Conservation (phyloP, 2,888 invertebrate species). For the Osedax fenrisi region DNA sequence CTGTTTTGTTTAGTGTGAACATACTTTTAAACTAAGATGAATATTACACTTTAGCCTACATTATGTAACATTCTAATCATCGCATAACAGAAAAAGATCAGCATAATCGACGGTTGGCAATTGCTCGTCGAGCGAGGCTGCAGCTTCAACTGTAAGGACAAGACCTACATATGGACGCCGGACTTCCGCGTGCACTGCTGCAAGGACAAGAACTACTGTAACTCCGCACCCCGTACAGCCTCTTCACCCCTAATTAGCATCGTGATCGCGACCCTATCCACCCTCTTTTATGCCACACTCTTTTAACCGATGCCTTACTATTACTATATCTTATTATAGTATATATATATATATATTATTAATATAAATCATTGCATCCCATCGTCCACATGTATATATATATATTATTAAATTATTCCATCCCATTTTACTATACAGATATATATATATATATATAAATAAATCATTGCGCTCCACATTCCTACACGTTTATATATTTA, state of each 20-base stretch:
- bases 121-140: constrained; percentile 36
- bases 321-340: no score
- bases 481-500: no score
- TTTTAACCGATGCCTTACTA: neutral
- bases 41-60: neutral
- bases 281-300: neutral
- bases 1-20: no score
- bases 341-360: no score
- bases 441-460: no score
- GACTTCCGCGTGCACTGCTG: constrained; percentile 37
- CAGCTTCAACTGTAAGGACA: constrained; percentile 34
- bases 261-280: neutral
- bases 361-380: no score
- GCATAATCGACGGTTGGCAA: constrained; percentile 33
- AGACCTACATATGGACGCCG: constrained; percentile 36
- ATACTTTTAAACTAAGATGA: neutral
- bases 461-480: no score
- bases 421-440: no score
- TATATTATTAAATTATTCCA: no score
- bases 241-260: neutral
- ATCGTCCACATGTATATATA: no score
- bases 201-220: constrained; percentile 28
- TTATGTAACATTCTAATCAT: neutral
- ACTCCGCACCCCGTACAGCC: constrained; percentile 20
- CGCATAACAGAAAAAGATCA: constrained; percentile 32